Percentiles rank a stretch among this genome's conserved stretches.
These are phyloP conservation scores for Andrena bicolor DNA, from an alignment of 2,888 invertebrate species.

Conservation along the genomic window DNA sequence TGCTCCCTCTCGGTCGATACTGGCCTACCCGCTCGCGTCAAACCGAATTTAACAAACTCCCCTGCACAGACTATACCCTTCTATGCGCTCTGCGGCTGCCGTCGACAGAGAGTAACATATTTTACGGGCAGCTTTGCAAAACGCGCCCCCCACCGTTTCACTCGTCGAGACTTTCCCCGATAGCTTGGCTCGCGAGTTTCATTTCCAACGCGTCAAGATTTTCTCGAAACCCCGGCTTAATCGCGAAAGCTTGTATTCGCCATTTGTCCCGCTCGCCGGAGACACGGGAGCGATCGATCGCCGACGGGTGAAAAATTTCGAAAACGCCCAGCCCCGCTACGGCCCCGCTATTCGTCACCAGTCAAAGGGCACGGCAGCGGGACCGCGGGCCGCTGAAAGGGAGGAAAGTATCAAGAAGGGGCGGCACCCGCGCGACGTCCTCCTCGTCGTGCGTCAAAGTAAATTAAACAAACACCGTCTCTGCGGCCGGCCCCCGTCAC, in stretches of 20 bases:
- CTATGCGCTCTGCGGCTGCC: constrained; percentile 9
- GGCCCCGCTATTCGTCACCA: constrained; percentile 26
- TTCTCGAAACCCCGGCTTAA: too few relatives aligned
- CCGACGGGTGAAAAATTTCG: constrained; percentile 13
- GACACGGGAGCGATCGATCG: not conserved
- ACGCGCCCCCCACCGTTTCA: constrained; percentile 20
- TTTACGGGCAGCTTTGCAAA: constrained; percentile 38
- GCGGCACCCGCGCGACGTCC: constrained; percentile 30
- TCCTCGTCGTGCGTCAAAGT: constrained; percentile 59
- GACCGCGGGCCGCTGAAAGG: constrained; percentile 16
- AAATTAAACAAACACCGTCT: constrained; percentile 73
- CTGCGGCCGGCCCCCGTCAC: constrained; percentile 51
- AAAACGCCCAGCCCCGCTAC: constrained; percentile 7
- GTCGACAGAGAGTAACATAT: constrained; percentile 17
- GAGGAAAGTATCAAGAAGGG: constrained; percentile 58
- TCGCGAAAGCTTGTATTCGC: not conserved
- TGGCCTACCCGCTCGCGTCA: constrained; percentile 53
- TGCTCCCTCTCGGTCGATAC: constrained; percentile 46
- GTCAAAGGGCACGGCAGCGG: constrained; percentile 39
- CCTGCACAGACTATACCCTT: constrained; percentile 4
- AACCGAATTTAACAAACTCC: constrained; percentile 74
- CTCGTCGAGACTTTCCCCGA: not conserved
- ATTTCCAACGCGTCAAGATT: too few relatives aligned
- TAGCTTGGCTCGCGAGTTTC: not conserved
- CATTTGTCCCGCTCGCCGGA: not conserved